A percentile compares a stretch with the other conserved stretches of the same genome.
These are phyloP conservation scores for Ceratotherium simum DNA, from an alignment of 2,113 vertebrate species.

Conservation along the genomic window DNA sequence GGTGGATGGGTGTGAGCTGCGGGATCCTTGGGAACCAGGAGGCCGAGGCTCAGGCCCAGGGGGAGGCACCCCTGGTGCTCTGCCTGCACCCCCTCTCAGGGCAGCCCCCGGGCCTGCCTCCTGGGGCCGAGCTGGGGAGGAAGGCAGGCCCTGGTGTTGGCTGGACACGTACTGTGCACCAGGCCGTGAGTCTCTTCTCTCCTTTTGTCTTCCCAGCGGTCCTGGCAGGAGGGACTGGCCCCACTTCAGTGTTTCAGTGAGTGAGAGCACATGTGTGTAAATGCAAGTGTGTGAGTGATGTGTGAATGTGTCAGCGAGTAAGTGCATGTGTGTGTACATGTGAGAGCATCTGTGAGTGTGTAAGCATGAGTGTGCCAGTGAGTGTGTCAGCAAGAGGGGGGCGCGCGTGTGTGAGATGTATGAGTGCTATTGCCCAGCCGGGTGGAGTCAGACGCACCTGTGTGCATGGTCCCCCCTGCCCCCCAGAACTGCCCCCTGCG, in stretches of 20 bases:
- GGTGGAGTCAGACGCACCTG: neutral
- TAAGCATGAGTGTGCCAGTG: neutral
- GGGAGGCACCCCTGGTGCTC: neutral
- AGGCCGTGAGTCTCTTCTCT: neutral
- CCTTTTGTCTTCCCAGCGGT: neutral
- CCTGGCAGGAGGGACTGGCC: neutral
- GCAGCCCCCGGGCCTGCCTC: neutral
- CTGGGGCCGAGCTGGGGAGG: neutral
- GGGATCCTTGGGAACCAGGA: neutral
- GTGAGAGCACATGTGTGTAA: neutral
- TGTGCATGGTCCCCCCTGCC: fast-evolving
- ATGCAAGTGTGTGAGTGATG: neutral
- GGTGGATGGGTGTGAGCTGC: too few species aligned
- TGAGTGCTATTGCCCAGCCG: too few species aligned
- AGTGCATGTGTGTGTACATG: neutral
- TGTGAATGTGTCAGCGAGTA: neutral
- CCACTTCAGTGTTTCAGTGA: neutral
- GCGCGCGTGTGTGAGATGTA: neutral
- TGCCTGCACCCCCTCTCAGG: neutral
- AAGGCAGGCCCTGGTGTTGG: neutral
- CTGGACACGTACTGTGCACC: neutral
- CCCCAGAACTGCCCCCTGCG: fast-evolving
- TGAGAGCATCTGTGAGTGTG: neutral
- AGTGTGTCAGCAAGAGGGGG: neutral
- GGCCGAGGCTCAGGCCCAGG: neutral